These are phyloP conservation scores for Marmota monax DNA, from an alignment of 2,113 vertebrate species.

Conservation along the genomic window DNA sequence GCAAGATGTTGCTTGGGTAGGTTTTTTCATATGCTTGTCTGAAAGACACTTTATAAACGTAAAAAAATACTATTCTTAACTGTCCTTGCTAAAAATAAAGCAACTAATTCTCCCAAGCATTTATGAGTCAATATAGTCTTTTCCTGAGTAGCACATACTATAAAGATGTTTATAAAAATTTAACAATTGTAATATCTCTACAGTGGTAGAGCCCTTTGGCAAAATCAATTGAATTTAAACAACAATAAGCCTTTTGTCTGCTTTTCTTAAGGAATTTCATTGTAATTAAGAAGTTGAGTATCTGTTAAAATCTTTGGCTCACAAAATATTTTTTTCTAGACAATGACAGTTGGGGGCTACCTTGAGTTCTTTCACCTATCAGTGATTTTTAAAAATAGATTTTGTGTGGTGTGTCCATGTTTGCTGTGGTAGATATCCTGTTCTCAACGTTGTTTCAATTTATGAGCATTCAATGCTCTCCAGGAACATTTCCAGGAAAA, in stretches of 20 bases:
- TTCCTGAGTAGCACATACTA: constrained; percentile 49
- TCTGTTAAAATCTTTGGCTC: background rate
- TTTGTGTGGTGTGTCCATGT: background rate
- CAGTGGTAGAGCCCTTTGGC: background rate
- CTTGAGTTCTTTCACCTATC: background rate
- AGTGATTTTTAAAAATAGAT: constrained; percentile 24
- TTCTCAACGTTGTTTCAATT: background rate
- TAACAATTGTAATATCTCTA: background rate
- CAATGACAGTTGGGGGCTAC: background rate
- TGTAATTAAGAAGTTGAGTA: background rate
- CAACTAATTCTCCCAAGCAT: constrained; percentile 10
- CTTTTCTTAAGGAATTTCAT: constrained; percentile 4
- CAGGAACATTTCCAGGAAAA: constrained; percentile 13
- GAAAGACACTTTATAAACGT: constrained; percentile 72
- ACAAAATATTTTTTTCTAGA: constrained; percentile 12
- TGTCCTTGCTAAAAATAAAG: constrained; percentile 72
- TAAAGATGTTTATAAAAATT: constrained; percentile 31
- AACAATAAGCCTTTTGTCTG: background rate
- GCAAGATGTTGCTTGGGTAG: constrained; percentile 69
- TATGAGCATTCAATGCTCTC: background rate
- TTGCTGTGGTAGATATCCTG: background rate
- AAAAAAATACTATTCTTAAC: constrained; percentile 63
- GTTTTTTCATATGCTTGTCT: constrained; percentile 72
- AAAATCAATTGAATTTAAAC: background rate
- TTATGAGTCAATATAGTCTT: constrained; percentile 57